Evolutionary conservation across 2,113 vertebrate genomes (phyloP), one percentile per base, ranked within the genome.

Genomic region (Origma solitaria): DNA sequence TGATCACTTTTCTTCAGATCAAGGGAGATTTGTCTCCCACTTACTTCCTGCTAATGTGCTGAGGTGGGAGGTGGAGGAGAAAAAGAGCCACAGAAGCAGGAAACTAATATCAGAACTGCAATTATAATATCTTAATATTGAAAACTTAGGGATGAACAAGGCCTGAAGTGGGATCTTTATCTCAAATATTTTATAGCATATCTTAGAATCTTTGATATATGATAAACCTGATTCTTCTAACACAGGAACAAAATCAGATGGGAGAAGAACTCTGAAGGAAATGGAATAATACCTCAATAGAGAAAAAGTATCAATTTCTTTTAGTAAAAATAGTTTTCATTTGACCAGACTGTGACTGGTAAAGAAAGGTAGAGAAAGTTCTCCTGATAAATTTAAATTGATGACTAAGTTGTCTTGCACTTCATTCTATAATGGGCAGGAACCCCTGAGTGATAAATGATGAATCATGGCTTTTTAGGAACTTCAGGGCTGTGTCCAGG

Each of bases 401-500:
- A 81, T 97, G 78, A 94, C 45, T 91, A 57, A 90, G 61, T 71
- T 75, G n/a, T 70, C 78, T 65, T 90, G 35, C 45, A 66, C 62
- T 77, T 88, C 10, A 7, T 57, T 80, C 47, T 68, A 9, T 70
- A 73, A 69, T 21, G 42, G 56, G 30, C 38, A 49, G 71, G 84
- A 93, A 77, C 50, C 30, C 27, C 64, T 10, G 38, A 70, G 72
- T 45, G 72, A 77, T 86, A 94, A 90, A 33, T 28, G 56, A 77
- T 88, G 88, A 94, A 82, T 95, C 92, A 88, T 56, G 33, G 35
- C 51, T 90, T 95, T 95, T 92, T 44, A 88, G 85, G 75, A 94
- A 79, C 78, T 66, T 31, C 22, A 44, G 65, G n/a, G 27, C 66
- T 82, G 15, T 51, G 15, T 40, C 28, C 27, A 75, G 49, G 77